Percentiles rank a stretch among this genome's conserved stretches.
Conservation (phyloP, 2,113 vertebrate species). For the Rissa tridactyla region DNA sequence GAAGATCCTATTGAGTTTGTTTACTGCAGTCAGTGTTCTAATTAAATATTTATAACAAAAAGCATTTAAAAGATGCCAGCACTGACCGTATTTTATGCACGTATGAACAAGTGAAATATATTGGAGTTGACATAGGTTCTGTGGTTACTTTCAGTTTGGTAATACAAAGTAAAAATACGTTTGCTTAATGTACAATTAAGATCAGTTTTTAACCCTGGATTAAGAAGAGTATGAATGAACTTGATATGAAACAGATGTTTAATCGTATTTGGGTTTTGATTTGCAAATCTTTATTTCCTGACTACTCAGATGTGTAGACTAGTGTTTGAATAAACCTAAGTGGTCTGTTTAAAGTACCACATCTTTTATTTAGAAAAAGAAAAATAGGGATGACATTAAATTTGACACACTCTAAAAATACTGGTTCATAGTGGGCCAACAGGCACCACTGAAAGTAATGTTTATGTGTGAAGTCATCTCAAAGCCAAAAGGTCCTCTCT, state of each 20-base stretch:
- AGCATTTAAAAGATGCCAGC: constrained; percentile 49
- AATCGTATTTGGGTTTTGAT: not conserved
- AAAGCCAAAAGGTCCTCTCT: not conserved
- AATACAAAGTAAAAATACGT: constrained; percentile 31
- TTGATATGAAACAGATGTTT: not conserved
- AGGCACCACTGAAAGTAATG: not conserved
- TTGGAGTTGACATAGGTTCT: constrained; percentile 34
- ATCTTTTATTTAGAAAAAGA: not conserved
- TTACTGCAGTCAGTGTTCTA: not conserved
- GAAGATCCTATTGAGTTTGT: not conserved
- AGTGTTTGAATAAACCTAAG: not conserved
- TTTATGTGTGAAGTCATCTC: not conserved
- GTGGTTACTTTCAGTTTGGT: constrained; percentile 30
- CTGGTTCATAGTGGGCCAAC: not conserved
- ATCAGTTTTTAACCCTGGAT: not conserved
- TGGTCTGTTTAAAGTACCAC: not conserved
- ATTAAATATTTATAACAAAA: constrained; percentile 68
- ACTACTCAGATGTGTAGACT: not conserved
- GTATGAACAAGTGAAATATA: constrained; percentile 58
- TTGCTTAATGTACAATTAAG: not conserved
- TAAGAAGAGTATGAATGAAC: not conserved
- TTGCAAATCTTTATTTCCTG: not conserved
- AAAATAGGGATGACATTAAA: not conserved
- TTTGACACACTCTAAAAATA: not conserved
- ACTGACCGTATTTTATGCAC: constrained; percentile 50